phyloP scores from a whole-genome alignment of 2,888 invertebrate species.

The Dusona sp. region DNA sequence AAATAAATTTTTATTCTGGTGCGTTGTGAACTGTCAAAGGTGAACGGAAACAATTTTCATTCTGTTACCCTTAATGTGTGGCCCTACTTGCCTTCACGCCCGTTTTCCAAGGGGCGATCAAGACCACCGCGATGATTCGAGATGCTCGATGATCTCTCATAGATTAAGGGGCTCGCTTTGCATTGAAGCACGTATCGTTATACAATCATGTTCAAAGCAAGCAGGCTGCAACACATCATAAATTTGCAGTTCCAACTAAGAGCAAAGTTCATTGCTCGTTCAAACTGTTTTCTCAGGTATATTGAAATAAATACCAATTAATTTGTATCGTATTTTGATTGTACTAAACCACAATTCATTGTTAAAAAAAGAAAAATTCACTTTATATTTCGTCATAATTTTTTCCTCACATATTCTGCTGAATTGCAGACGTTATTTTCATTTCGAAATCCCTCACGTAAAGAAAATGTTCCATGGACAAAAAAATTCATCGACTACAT shows the following conservation, averaged over 20 bases:
- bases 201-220: not conserved
- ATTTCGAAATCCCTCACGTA: not conserved
- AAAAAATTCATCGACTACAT: not conserved
- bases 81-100: not conserved
- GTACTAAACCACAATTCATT: not conserved
- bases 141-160: constrained; percentile 20
- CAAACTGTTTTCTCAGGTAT: not conserved
- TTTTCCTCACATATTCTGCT: not conserved
- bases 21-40: not conserved
- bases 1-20: not conserved
- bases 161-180: constrained; percentile 33
- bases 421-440: not conserved
- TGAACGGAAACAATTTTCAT: constrained; percentile 6
- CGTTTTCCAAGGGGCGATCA: constrained; percentile 27
- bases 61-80: constrained; percentile 32
- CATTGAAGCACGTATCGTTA: constrained; percentile 55
- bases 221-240: no score
- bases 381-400: not conserved
- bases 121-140: constrained; percentile 53
- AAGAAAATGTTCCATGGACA: not conserved
- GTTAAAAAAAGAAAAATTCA: no score
- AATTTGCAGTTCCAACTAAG: not conserved
- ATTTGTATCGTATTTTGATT: not conserved
- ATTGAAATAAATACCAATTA: not conserved
- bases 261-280: not conserved